These are phyloP conservation scores for Pomatorhinus ruficollis DNA, from an alignment of 2,113 vertebrate genomes.

Conservation along the genomic window DNA sequence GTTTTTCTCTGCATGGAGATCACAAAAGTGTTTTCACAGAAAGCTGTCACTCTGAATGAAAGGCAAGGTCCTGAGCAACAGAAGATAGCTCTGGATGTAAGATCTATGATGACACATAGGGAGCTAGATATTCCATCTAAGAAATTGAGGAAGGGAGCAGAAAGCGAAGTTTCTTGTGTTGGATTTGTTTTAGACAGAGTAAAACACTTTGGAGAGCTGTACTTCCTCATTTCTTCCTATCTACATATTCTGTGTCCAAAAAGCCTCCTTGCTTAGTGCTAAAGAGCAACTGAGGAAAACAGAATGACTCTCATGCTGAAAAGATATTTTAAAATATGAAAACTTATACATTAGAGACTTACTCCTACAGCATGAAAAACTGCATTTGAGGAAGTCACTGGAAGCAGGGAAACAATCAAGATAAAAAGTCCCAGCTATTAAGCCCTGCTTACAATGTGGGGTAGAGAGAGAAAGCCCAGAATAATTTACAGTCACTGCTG, in stretches of 20 bases:
- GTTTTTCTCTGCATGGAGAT: neutral
- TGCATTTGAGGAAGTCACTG: neutral
- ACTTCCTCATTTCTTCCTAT: neutral
- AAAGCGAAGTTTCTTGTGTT: neutral
- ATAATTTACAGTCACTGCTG: neutral
- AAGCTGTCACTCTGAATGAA: neutral
- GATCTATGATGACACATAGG: neutral
- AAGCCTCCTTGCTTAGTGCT: neutral
- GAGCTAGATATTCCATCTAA: neutral
- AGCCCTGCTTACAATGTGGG: neutral
- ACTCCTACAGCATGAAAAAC: neutral
- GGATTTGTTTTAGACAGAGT: neutral
- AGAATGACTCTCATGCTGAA: neutral
- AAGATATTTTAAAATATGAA: neutral
- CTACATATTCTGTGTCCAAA: neutral
- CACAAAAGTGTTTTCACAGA: neutral
- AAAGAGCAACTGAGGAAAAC: neutral
- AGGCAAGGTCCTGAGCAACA: neutral
- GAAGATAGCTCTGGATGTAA: neutral
- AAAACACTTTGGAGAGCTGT: neutral
- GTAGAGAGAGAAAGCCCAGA: neutral
- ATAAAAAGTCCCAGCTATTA: neutral
- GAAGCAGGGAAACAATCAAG: neutral
- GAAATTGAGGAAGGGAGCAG: neutral
- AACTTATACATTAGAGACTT: neutral